A percentile compares a stretch with the other conserved stretches of the same genome.
Conservation (phyloP, 2,797 vertebrate species). For the Karalla daura region DNA sequence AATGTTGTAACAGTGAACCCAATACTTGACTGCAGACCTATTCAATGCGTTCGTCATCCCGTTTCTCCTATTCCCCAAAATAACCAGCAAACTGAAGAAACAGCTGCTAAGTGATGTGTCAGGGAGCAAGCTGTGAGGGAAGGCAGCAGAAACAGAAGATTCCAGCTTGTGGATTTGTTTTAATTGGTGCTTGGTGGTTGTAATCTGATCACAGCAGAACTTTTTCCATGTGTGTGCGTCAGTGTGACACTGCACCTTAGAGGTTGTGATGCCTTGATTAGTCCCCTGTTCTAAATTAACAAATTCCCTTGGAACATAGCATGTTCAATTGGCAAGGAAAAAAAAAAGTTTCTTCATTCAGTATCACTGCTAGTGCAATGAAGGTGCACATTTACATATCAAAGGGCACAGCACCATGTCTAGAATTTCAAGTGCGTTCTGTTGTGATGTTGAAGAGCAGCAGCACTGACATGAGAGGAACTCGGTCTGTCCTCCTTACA, state of each 20-base stretch:
- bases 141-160: conserved; percentile 35
- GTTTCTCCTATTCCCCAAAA: conserved; percentile 68
- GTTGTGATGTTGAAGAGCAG: conserved; percentile 83
- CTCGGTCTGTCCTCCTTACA: conserved; percentile 73
- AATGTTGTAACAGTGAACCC: conserved; percentile 60
- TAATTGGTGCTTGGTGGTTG: conserved; percentile 10
- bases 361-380: conserved; percentile 79
- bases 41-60: conserved; percentile 76
- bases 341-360: conserved; percentile 75
- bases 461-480: conserved; percentile 78
- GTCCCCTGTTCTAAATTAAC: conserved; percentile 62
- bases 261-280: conserved; percentile 65
- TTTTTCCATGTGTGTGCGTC: conserved; percentile 15
- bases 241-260: conserved; percentile 43
- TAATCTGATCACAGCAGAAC: conserved; percentile 22
- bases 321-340: conserved; percentile 60
- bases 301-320: conserved; percentile 67
- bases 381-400: conserved; percentile 88
- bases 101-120: conserved; percentile 23
- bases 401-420: conserved; percentile 77
- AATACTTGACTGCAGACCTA: conserved; percentile 56
- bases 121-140: conserved; percentile 20
- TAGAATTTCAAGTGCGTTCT: conserved; percentile 84
- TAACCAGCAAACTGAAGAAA: conserved; percentile 44
- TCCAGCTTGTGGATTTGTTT: conserved; percentile 24